Evolutionary conservation across 2,797 vertebrate genomes (phyloP), one percentile per base, ranked within the genome.

Genomic region (Meda fulgida): DNA sequence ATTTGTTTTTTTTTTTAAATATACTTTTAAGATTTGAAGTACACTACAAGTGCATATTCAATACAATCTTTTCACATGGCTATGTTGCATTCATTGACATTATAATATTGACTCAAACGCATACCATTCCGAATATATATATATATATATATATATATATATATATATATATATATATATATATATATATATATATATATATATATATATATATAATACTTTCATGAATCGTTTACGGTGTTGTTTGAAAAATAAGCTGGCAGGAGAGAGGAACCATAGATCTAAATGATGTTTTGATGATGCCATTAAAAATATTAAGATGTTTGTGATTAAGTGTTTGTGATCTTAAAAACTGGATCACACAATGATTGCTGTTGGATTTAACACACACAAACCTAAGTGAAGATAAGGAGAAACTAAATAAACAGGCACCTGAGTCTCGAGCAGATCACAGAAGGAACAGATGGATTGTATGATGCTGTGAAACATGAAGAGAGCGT

Each of bases 301-400:
- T 73, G 67, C 69, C 40, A n/a, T 70, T 75, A 23, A 36, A 63
- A 55, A 77, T 66, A 36, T 9, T 69, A 80, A 84, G 65, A 78
- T 46, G 18, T 80, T 87, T 80, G 85, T 80, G 55, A 69, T 69
- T n/a, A n/a, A n/a, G n/a, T 46, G 18, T 80, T 87, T 80, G 85
- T 80, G 55, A 69, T 69, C 70, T 80, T 53, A 80, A 63, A 18
- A 34, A 51, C 29, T 34, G 18, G 48, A 63, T 81, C 60, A 77
- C 16, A 29, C 40, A n/a, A 58, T 65, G 23, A 31, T 40, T 78
- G 65, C 75, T 82, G 8, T n/a, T 69, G 40, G 36, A 53, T 80
- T 76, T 75, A 48, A 40, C 60, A 69, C n/a, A 29, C 13, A 23
- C 16, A 69, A 65, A 53, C 40, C 58, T 26, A 31, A 6, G 73